Base-by-base conservation (phyloP, 1,140 invertebrate species). In the Calliopsis andreniformis region DNA sequence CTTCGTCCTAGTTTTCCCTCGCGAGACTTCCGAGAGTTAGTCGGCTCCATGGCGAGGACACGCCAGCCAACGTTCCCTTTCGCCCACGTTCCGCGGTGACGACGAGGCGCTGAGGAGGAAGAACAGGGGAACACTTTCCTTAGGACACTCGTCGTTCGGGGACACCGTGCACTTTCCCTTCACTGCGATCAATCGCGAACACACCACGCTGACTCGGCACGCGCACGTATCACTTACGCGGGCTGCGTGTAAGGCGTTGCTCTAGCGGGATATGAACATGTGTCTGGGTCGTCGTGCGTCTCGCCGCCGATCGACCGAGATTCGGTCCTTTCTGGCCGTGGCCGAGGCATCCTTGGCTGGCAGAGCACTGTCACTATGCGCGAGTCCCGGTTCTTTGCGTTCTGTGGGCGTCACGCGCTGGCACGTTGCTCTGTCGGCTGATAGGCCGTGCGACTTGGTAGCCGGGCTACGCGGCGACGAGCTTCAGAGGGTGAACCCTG, bases 261-360 rank as follows among this genome's bases (percentile, higher is more conserved):
- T 83, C 82, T 84, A 80, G 81, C 82, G 82, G 67, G 72, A 84
- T 84, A 83, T 83, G 76, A 76, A 83, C 67, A 70, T 79, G 69
- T 62, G 63, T 72, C 20, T 49, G 28, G n/a, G 59, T 35, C 18
- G 23, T 78, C 18, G 69, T 45, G 70, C 75, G 59, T 58, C 39
- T 25, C 59, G 20, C 56, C 39, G n/a, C 63, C 69, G 53, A 43
- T 66, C 20, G 76, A 58, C 49, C 43, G 49, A 18, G 20, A 43
- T 28, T 16, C 23, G 10, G 30, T 39, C n/a, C 20, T 2, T 59
- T 5, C 39, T 12, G 51, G 16, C 18, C 47, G 16, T 25, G 28
- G 47, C 16, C 5, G 23, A 20, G 20, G 12, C 39, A 39, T n/a
- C 35, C 35, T n/a, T 10, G 8, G 49, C 55, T 42, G 35, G 3